Base-by-base conservation (phyloP, 1,140 invertebrate genomes). In the Luehdorfia chinensis region DNA sequence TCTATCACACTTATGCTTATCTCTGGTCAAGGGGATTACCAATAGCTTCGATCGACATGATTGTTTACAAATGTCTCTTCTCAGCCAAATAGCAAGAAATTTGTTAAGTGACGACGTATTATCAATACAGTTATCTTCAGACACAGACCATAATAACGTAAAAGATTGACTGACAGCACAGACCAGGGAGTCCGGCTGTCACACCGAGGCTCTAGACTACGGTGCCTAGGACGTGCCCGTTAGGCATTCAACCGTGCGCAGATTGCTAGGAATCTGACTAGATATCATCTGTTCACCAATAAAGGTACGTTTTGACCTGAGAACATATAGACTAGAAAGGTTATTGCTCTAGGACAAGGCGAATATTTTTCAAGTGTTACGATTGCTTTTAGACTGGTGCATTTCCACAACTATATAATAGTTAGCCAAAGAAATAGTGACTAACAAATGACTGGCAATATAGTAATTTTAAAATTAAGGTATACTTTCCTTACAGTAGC, bases 221-320 rank as follows among this genome's bases (percentile, higher is more conserved):
- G 54, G 51, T 49, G 45, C 56, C 52, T 48, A 50, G 46, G 65
- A 63, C 55, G 59, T 53, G 62, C 54, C 75, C 74, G 75, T 77
- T 76, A 76, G 62, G 61, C 67, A 79, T 79, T 83, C 66, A 71
- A 48, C 28, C 59, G 62, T 56, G 58, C 49, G 57, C 55, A 74
- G 59, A 60, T 59, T 67, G 66, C 61, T 64, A 60, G 67, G 63
- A 70, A 75, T 74, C 69, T 75, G 55, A 65, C 66, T 66, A 73
- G 75, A 77, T 83, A 75, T 75, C 65, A 77, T 77, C 71, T 67
- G 47, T 46, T 48, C 50, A 43, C 47, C 39, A 47, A 46, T 54
- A 23, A 43, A 23, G 16, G 39, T 28, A 18, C 39, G 25, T 43
- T 9, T 1, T 27, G 15, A 30, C 39, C 14, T 30, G 14, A 28